Conservation (phyloP, 2,797 vertebrate genomes). For the Loris lydekkerianus region DNA sequence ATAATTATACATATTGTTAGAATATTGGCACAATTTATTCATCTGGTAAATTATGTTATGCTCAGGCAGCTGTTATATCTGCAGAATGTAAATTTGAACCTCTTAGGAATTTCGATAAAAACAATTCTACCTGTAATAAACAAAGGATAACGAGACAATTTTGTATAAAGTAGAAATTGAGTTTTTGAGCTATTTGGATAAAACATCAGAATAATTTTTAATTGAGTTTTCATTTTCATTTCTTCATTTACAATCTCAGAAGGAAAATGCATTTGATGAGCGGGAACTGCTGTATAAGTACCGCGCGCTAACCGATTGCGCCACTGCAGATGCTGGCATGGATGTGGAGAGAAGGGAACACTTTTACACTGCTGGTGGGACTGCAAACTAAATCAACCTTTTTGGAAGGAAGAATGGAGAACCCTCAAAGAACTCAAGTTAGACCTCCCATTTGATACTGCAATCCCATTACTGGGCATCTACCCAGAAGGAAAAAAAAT, state of each 20-base stretch:
- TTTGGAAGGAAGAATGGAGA: too few species aligned
- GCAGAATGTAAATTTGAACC: not conserved
- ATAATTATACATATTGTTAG: not conserved
- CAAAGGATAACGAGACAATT: not conserved
- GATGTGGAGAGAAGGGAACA: too few species aligned
- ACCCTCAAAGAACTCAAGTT: too few species aligned
- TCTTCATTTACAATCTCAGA: not conserved
- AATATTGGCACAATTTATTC: constrained; percentile 5
- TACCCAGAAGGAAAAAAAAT: too few species aligned
- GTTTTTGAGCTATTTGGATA: not conserved
- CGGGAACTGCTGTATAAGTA: not conserved
- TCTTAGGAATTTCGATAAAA: not conserved
- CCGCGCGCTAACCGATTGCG: too few species aligned
- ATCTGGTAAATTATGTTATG: not conserved
- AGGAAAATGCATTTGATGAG: not conserved
- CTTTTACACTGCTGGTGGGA: too few species aligned
- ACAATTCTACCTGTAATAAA: not conserved
- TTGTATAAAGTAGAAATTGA: not conserved
- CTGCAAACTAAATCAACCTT: too few species aligned
- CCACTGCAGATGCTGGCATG: too few species aligned
- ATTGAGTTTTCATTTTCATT: not conserved
- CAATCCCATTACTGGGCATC: too few species aligned
- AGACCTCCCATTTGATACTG: too few species aligned
- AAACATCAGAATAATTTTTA: not conserved
- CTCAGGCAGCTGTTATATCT: not conserved